Evolutionary conservation across 2,797 vertebrate genomes (phyloP), one percentile per base, ranked within the genome.

Genomic region (Typhlichthys eigenmanni): DNA sequence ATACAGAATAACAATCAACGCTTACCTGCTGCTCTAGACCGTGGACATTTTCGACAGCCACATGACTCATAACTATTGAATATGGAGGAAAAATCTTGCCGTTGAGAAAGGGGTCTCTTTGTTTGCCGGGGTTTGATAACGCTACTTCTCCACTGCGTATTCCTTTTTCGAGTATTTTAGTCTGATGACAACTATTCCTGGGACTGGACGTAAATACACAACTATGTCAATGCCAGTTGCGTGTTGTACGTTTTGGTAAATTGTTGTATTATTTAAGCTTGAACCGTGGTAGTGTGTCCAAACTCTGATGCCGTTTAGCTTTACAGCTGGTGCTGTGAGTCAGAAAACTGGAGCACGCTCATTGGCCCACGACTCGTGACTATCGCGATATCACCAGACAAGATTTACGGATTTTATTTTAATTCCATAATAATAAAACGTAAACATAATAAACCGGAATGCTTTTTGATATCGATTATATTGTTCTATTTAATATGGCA

Each of bases 11-110:
- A 65, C 60, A n/a, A 2, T 45, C 13, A 50, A 6, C 0, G 0
- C 95, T 94, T 81, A 97, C 96, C 96, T 97, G 96, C 96, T 98
- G 96, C 84, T 98, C 96, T 92, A 98, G 95, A 94, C 95, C 91
- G 92, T 96, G 96, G 90, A 94, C 94, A 95, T 95, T 96, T 89
- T 98, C 96, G 87, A 96, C 95, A 90, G 95, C 95, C 96, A 97
- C 96, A 97, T 98, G 96, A 98, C 96, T 97, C 96, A 97, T 98
- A 95, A 96, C 96, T 95, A 95, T 92, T 88, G 94, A 93, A 91
- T 92, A 94, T 84, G 86, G 91, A 93, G 91, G 89, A 85, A 85
- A 87, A 87, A 89, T 89, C 81, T 80, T 89, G 85, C 81, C 89
- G 89, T 67, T 85, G 75, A 85, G 84, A 90, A 89, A 82, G 82